A percentile compares a stretch with the other conserved stretches of the same genome.
These are phyloP conservation scores for Menidia menidia DNA, from an alignment of 2,797 vertebrate genomes.

Conservation along the genomic window DNA sequence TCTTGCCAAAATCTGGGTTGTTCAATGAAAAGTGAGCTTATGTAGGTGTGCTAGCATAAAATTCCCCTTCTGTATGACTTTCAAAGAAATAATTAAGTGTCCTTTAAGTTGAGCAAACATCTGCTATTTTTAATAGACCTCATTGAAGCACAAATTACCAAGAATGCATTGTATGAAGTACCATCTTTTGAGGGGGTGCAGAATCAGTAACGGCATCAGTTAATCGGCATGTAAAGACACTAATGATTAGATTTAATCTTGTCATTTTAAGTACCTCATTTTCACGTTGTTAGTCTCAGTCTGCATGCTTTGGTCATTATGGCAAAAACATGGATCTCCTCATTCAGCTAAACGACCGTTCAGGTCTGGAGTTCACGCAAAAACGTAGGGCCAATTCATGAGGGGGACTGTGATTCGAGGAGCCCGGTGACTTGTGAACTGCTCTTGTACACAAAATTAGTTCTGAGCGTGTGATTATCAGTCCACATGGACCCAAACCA, in stretches of 20 bases:
- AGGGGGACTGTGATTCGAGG: not conserved
- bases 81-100: not conserved
- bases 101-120: not conserved
- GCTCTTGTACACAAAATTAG: slow-evolving; percentile 59
- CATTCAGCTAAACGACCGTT: too few relatives aligned
- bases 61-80: not conserved
- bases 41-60: not conserved
- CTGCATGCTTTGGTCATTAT: not conserved
- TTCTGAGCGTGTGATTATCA: slow-evolving; percentile 55
- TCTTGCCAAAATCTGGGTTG: not conserved
- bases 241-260: slow-evolving; percentile 1
- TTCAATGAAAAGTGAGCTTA: not conserved
- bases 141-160: slow-evolving; percentile 13
- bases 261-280: not conserved
- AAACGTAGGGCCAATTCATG: not conserved
- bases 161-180: not conserved
- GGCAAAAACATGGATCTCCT: not conserved
- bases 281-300: not conserved
- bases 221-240: not conserved
- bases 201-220: not conserved
- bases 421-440: slow-evolving; percentile 1
- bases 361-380: not conserved
- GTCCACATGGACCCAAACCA: slow-evolving; percentile 50
- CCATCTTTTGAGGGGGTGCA: not conserved
- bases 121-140: not conserved